Evolutionary conservation across 2,113 vertebrate genomes (phyloP).

Genomic region (Anolis carolinensis): DNA sequence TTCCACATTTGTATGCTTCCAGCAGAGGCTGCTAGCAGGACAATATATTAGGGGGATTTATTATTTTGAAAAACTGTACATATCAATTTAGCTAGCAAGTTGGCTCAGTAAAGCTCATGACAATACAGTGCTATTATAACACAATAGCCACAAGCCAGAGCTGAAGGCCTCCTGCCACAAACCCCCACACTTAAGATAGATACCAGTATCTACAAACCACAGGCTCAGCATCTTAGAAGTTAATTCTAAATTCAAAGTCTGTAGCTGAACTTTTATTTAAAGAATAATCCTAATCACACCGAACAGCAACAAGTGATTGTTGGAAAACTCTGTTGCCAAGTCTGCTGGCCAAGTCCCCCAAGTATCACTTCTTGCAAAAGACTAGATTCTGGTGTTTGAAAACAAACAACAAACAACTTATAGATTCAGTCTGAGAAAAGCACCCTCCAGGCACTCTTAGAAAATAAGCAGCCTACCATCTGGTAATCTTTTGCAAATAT

Average conservation of each 20-base stretch:
- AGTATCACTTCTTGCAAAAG: neutral
- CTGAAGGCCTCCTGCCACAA: neutral
- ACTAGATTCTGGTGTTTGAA: neutral
- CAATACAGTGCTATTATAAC: neutral
- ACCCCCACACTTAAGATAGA: neutral
- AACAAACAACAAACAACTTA: neutral
- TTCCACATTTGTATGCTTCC: conserved; percentile 9
- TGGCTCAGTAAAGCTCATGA: neutral
- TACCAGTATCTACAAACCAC: neutral
- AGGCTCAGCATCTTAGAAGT: neutral
- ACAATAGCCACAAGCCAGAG: conserved; percentile 4
- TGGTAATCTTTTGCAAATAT: neutral
- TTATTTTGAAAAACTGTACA: neutral
- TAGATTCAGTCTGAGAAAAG: neutral
- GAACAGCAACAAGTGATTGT: conserved; percentile 2
- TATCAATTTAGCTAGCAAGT: conserved; percentile 16
- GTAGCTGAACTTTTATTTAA: neutral
- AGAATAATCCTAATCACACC: neutral
- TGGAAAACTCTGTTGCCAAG: neutral
- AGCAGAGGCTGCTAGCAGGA: neutral
- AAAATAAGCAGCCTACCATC: neutral
- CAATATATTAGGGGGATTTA: neutral
- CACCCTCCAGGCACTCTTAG: neutral
- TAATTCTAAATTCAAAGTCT: conserved; percentile 6
- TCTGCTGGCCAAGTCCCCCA: neutral